These are phyloP conservation scores for Chaetogeoica ovagalla DNA, from an alignment of 2,888 invertebrate genomes.

Conservation along the genomic window DNA sequence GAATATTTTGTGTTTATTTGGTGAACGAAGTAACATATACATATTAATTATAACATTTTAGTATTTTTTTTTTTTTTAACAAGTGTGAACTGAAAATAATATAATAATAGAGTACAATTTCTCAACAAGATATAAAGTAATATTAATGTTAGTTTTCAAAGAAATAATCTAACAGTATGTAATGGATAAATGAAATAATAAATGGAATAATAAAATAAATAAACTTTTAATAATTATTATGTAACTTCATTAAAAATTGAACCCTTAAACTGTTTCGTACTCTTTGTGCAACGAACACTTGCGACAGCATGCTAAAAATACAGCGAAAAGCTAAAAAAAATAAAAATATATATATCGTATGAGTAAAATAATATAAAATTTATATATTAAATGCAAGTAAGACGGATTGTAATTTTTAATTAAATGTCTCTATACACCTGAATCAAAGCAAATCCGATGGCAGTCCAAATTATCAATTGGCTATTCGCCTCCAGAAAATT, in stretches of 20 bases:
- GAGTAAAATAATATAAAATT: not conserved
- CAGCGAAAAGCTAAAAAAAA: slow-evolving; percentile 43
- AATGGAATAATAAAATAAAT: not conserved
- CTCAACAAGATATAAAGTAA: not conserved
- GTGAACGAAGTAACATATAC: not conserved
- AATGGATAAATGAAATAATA: not conserved
- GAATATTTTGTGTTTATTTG: not conserved
- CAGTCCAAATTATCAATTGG: slow-evolving; percentile 18
- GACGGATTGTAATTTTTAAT: not conserved
- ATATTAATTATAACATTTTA: not conserved
- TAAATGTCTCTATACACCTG: slow-evolving; percentile 19
- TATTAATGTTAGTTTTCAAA: not conserved
- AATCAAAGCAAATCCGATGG: slow-evolving; percentile 33
- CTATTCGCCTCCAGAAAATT: not conserved
- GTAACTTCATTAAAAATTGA: not conserved
- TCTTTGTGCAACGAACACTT: slow-evolving; percentile 30
- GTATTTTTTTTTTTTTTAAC: not conserved
- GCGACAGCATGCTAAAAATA: slow-evolving; percentile 42
- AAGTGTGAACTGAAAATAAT: not conserved
- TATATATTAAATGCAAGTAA: not conserved
- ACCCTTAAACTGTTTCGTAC: slow-evolving; percentile 46
- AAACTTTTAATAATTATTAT: not conserved
- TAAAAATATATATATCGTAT: not conserved
- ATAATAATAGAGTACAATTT: not conserved
- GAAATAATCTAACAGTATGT: not conserved